Base-by-base conservation (phyloP, 1,140 invertebrate genomes). In the Cherax quadricarinatus region DNA sequence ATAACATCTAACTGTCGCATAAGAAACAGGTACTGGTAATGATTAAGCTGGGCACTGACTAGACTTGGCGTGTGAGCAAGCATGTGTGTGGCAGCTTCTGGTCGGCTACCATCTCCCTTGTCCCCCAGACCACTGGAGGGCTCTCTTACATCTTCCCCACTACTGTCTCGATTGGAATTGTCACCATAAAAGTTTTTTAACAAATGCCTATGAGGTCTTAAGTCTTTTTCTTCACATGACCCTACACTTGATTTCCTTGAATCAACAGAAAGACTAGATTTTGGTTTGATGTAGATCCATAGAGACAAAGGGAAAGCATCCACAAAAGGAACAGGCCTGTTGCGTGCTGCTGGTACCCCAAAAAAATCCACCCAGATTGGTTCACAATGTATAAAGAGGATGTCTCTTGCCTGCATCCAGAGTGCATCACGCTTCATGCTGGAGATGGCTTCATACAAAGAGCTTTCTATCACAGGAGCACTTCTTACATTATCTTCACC, bases 331-430 rank as follows among this genome's bases (percentile, higher is more conserved):
- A 98, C 96, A 0, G 98, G 97, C 94, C 97, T 96, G 94, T 96
- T 96, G 66, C 96, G 96, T 48, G 93, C 94, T 30, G 97, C 96
- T 2, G 97, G 97, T 70, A 97, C 95, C 2, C 97, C 97, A 91
- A 96, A 96, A 95, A 99, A 99, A 95, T 99, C 98, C 7, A 97
- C 97, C 98, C 98, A 99, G 62, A 99, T 96, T 0, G 98, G 98
- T 95, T 99, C 98, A 30, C 98, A 95, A 94, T 96, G 96, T 21
- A 98, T 96, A 94, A 97, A 98, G 98, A 98, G 99, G 12, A 99
- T 96, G 94, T 98, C 97, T 94, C 97, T 96, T 18, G 97, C 96
- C 94, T 98, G 97, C 0, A 97, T 97, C 97, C 97, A 98, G 60
- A 98, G 95, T 84, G 98, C 95, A 94, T 97, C 88, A 57, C 78